Evolutionary conservation across 2,797 vertebrate genomes (phyloP).

Genomic region (Cynodonichthys magdalenae): DNA sequence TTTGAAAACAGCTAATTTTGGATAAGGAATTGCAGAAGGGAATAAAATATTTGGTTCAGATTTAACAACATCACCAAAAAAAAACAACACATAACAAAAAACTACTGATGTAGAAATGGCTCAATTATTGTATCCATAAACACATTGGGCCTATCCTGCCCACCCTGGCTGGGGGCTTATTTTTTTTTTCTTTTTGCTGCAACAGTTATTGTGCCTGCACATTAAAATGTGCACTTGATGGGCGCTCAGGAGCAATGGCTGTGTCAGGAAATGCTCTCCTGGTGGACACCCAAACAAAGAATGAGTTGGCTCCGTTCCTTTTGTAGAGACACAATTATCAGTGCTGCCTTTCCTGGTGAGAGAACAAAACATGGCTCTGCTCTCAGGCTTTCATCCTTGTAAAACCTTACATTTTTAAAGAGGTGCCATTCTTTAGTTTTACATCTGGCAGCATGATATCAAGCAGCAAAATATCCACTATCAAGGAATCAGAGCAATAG

Average conservation of each 20-base stretch:
- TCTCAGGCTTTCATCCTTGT: constrained; percentile 55
- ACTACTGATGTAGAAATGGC: constrained; percentile 79
- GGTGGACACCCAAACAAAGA: constrained; percentile 83
- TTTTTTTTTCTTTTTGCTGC: constrained; percentile 63
- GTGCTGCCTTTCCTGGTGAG: constrained; percentile 72
- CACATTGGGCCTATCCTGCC: constrained; percentile 71
- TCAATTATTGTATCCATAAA: constrained; percentile 81
- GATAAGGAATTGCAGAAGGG: constrained; percentile 58
- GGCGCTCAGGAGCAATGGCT: constrained; percentile 68
- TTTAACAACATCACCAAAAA: constrained; percentile 36
- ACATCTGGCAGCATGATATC: constrained; percentile 59
- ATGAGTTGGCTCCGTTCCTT: constrained; percentile 64
- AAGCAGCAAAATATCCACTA: constrained; percentile 66
- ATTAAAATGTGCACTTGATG: constrained; percentile 78
- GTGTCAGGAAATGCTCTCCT: constrained; percentile 79
- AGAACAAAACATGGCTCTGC: constrained; percentile 65
- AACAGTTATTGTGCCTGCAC: constrained; percentile 78
- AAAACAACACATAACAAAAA: constrained; percentile 34
- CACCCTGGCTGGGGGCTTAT: constrained; percentile 46
- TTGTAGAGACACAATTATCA: constrained; percentile 79
- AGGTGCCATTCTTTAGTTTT: constrained; percentile 64
- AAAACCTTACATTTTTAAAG: constrained; percentile 61
- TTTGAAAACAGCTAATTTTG: constrained; percentile 61
- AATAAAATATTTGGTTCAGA: constrained; percentile 62
- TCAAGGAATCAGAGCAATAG: constrained; percentile 65